These are phyloP conservation scores for Echinarachnius parma DNA, from an alignment of 53 echinoderm and acorn worm species.

Conservation along the genomic window DNA sequence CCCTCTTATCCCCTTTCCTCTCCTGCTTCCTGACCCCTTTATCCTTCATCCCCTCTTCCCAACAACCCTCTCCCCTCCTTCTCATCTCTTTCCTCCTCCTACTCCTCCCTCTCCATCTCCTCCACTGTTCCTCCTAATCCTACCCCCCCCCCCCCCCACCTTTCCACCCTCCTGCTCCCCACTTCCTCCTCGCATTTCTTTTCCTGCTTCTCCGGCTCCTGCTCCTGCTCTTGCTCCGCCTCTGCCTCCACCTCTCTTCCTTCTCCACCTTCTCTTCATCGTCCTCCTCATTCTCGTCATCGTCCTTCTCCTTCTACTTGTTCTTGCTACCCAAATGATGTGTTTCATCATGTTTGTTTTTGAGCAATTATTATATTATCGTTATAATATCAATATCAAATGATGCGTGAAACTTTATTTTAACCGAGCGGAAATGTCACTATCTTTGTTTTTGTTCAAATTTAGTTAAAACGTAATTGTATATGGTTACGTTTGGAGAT, in stretches of 20 bases:
- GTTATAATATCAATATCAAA: too few species aligned
- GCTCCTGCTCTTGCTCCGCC: background rate
- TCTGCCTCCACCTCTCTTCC: background rate
- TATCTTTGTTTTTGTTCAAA: too few species aligned
- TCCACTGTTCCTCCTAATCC: background rate
- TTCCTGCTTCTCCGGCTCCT: background rate
- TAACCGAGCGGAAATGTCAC: too few species aligned
- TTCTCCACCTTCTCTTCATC: too few species aligned
- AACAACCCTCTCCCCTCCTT: background rate
- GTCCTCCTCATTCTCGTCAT: too few species aligned
- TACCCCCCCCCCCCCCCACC: background rate
- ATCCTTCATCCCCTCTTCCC: background rate
- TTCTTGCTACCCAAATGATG: too few species aligned
- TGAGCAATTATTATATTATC: too few species aligned
- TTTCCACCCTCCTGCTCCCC: background rate
- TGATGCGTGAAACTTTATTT: too few species aligned
- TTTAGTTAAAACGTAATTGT: too few species aligned
- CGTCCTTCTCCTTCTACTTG: too few species aligned
- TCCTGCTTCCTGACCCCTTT: background rate
- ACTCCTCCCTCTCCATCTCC: background rate
- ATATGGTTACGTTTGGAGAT: too few species aligned
- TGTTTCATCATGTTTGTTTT: too few species aligned
- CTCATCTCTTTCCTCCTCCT: background rate
- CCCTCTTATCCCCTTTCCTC: background rate
- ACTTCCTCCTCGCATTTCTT: background rate